Base-by-base conservation (phyloP, 2,113 vertebrate genomes). In the Melanostigma gelatinosum region DNA sequence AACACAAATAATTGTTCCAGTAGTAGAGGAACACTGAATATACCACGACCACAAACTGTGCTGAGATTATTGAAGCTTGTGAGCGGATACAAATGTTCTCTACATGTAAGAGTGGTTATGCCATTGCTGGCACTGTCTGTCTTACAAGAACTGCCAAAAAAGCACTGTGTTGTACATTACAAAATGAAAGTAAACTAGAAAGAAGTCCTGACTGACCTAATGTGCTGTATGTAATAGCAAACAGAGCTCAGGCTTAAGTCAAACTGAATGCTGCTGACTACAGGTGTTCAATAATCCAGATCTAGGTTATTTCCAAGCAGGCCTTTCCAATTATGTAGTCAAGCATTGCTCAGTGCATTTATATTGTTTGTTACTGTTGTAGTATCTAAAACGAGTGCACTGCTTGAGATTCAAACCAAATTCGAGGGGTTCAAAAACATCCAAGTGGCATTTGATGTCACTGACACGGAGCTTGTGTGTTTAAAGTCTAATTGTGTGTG, bases 251-350 rank as follows among this genome's bases (percentile, higher is more conserved):
- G 1, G 40, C 6, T 29, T 24, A 16, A 42, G 34, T 63, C 72
- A 69, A 65, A 70, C 60, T 24, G 54, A 52, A 62, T 73, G 68
- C 22, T 52, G 42, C n/a, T n/a, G 42, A 58, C 80, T 32, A 57
- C 63, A 79, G 70, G 38, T 70, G 65, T 34, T 38, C 68, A 75
- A 58, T 74, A 22, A 79, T 79, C 46, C 70, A 75, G 52, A 72
- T 72, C 44, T 71, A 75, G 67, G 40, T 67, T 50, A 76, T 71
- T 76, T 63, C 57, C 38, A 64, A 70, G 1, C 18, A n/a, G 27
- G 66, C 20, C 54, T 76, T 72, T 72, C 58, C 27, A 79, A 58
- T 60, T 74, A 58, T 64, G 42, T 9, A 57, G 20, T 54, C 65
- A 42, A 52, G n/a, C 38, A 34, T 27, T 71, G 20, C 32, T 65